Base-by-base conservation (phyloP, 2,797 vertebrate species). In the Phoeniculus purpureus region DNA sequence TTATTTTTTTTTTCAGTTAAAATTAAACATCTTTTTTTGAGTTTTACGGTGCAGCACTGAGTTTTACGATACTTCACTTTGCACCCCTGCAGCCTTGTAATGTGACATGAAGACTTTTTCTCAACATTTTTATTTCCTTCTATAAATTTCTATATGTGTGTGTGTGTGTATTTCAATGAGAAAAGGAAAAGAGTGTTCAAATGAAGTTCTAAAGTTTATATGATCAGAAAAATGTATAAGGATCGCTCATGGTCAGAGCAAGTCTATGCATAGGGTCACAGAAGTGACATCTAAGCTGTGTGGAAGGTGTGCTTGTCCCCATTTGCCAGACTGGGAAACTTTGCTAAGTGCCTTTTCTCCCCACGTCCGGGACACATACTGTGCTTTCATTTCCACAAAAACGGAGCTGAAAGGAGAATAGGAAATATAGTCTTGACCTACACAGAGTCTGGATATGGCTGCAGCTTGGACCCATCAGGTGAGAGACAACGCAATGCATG, bases 401-500 rank as follows among this genome's bases (percentile, higher is more conserved):
- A 75, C 32, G 59, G 59, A 73, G 52, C 56, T 60, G 78, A 85
- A 90, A 67, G 72, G 47, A 79, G 65, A 40, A 31, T 5, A 55
- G 47, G 43, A 77, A 48, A 48, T 12, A 19, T 29, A 47, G 3
- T 65, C 47, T 68, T 58, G 68, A 5, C 32, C 27, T 59, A 4
- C 37, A 10, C 7, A 51, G 34, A 22, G 23, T 29, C 27, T 13
- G 58, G 70, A 75, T 31, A 48, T 34, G 37, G 65, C 66, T 20
- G 55, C 37, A 78, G 2, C 52, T 51, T 45, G 62, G 29, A 61
- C 66, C n/a, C 7, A 6, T 10, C 31, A 17, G 27, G 9, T 68
- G 58, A n/a, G 29, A 48, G 5, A 60, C 10, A 32, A 6, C 22
- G 19, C 25, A 7, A 7, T 9, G 2, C 6, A 15, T 1, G 2